Evolutionary conservation across 2,797 vertebrate genomes (phyloP).

Genomic region (Acanthurus leucopareius): DNA sequence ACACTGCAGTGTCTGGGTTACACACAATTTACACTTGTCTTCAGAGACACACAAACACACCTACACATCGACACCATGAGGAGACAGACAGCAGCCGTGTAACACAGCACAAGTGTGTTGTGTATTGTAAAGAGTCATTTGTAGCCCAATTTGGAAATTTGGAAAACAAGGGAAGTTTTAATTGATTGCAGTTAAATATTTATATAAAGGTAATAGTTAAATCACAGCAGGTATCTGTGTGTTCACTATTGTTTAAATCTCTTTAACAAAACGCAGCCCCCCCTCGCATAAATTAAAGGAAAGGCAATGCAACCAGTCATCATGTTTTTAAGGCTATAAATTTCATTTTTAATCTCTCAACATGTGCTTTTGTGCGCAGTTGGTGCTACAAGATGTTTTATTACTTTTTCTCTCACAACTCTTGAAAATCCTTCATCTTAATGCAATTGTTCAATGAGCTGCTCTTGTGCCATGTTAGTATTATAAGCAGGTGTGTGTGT

Average conservation of each 20-base stretch:
- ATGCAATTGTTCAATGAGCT: too few relatives aligned
- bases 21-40: conserved; percentile 80
- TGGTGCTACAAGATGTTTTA: background rate
- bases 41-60: conserved; percentile 59
- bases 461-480: too few relatives aligned
- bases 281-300: background rate
- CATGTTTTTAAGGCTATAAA: background rate
- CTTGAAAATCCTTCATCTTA: background rate
- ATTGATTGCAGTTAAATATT: too few relatives aligned
- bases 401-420: background rate
- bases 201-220: too few relatives aligned
- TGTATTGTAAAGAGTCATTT: conserved; percentile 37
- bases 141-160: background rate
- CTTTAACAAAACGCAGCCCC: too few relatives aligned
- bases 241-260: too few relatives aligned
- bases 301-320: background rate
- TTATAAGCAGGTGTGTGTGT: background rate
- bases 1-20: conserved; percentile 73
- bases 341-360: background rate
- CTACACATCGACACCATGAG: conserved; percentile 20
- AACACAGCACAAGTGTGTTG: conserved; percentile 44
- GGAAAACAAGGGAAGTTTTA: too few relatives aligned
- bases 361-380: background rate
- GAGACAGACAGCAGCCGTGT: conserved; percentile 22
- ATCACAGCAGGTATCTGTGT: too few relatives aligned